Evolutionary conservation across 23 tunicate genomes (phyloP).

Genomic region (Diplosoma virens): DNA sequence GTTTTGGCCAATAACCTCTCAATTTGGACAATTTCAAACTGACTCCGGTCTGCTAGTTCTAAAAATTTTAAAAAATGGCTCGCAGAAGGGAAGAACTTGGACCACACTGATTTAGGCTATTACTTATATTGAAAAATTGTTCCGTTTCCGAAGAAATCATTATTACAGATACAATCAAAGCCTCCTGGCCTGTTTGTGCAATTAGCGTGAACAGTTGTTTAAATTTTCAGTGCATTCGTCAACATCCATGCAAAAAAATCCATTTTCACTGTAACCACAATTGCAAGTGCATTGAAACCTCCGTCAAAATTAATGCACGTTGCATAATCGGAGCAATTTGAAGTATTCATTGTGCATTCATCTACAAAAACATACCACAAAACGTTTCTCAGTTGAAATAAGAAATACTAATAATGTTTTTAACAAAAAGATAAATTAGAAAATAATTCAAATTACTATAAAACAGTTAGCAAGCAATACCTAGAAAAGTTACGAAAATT

Average conservation of each 20-base stretch:
- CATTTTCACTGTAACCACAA: constrained; percentile 16
- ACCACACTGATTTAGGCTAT: neutral
- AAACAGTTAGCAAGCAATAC: too few species aligned
- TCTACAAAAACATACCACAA: constrained; percentile 33
- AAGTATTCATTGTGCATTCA: constrained; percentile 49
- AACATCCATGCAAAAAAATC: constrained; percentile 12
- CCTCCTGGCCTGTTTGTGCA: constrained; percentile 12
- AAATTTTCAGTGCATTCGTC: neutral
- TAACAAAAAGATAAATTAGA: too few species aligned
- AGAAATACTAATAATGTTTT: too few species aligned
- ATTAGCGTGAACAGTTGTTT: constrained; percentile 24
- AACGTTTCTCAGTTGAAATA: too few species aligned
- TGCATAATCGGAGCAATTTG: constrained; percentile 10
- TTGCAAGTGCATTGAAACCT: constrained; percentile 22
- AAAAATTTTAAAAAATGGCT: too few species aligned
- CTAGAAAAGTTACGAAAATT: too few species aligned
- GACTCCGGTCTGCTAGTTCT: too few species aligned
- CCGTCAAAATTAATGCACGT: constrained; percentile 22
- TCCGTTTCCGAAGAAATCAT: constrained; percentile 19
- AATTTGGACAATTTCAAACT: too few species aligned
- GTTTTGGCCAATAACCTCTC: too few species aligned
- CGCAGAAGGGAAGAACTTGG: neutral
- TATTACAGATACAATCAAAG: neutral
- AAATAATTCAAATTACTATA: too few species aligned
- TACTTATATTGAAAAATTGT: neutral